Percentiles rank a stretch among this genome's conserved stretches.
Conservation (phyloP, 1,140 invertebrate genomes). For the Dinoponera quadriceps region DNA sequence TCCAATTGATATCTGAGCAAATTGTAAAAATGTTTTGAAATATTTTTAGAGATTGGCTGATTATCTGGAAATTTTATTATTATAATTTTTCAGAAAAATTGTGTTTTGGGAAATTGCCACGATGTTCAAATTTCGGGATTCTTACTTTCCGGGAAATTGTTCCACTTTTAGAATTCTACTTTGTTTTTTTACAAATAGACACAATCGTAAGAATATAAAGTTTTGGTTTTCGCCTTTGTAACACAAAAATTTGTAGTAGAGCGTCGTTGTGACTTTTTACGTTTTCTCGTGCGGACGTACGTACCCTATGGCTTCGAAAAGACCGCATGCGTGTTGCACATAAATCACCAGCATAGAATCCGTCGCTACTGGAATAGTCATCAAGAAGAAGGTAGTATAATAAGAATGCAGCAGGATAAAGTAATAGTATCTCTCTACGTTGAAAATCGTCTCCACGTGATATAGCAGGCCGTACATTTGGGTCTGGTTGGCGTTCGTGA, state of each 20-base stretch:
- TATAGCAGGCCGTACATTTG: neutral
- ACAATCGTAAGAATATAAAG: neutral
- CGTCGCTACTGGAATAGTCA: neutral
- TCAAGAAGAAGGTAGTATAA: conserved; percentile 14
- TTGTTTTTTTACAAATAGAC: neutral
- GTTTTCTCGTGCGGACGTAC: neutral
- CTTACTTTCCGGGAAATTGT: neutral
- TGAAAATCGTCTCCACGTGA: neutral
- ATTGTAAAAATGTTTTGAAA: neutral
- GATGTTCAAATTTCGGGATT: too few species aligned
- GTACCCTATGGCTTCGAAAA: conserved; percentile 15
- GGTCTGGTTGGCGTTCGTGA: neutral
- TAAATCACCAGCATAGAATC: neutral
- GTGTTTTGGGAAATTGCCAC: too few species aligned
- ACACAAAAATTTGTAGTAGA: too few species aligned
- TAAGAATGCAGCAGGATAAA: conserved; percentile 15
- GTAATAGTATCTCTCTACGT: conserved; percentile 24
- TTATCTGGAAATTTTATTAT: neutral
- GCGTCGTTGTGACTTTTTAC: too few species aligned
- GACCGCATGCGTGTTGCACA: conserved; percentile 15
- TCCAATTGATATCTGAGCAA: conserved; percentile 6
- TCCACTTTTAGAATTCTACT: too few species aligned
- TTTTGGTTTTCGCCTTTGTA: neutral
- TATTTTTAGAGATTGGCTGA: neutral
- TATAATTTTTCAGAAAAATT: neutral